Conservation (phyloP, 2,888 invertebrate species). For the Pilophorus perplexus region DNA sequence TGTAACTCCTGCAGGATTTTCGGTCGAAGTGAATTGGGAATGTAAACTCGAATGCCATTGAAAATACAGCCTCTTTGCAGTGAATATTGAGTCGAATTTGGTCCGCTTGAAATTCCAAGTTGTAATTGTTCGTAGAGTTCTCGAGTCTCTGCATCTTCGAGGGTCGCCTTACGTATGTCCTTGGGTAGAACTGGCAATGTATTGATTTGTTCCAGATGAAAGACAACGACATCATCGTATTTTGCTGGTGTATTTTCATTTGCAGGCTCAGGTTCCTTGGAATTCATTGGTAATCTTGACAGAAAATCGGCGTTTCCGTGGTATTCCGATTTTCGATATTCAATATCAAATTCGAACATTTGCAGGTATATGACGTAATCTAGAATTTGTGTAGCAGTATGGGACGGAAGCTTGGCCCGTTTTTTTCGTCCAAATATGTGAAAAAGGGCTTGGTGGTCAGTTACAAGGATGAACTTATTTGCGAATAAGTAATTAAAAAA, state of each 20-base stretch:
- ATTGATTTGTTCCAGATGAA: constrained; percentile 13
- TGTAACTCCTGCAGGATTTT: constrained; percentile 4
- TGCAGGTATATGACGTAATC: constrained; percentile 32
- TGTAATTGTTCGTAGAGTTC: constrained; percentile 1
- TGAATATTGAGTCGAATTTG: neutral
- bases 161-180: constrained; percentile 5
- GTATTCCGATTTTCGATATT: too few species aligned
- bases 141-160: neutral
- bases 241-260: too few species aligned
- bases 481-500: too few species aligned
- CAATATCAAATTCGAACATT: constrained; percentile 36
- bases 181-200: neutral
- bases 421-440: too few species aligned
- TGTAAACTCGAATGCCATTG: constrained; percentile 18
- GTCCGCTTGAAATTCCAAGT: neutral
- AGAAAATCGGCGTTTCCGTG: too few species aligned
- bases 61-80: constrained; percentile 13
- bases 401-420: constrained; percentile 3
- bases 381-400: constrained; percentile 5
- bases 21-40: neutral
- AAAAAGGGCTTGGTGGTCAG: too few species aligned
- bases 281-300: too few species aligned
- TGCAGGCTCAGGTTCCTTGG: too few species aligned
- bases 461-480: too few species aligned
- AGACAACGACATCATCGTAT: constrained; percentile 3